Percentiles rank a stretch among this genome's conserved stretches.
Conservation (phyloP, 2,113 vertebrate genomes). For the Orycteropus afer region DNA sequence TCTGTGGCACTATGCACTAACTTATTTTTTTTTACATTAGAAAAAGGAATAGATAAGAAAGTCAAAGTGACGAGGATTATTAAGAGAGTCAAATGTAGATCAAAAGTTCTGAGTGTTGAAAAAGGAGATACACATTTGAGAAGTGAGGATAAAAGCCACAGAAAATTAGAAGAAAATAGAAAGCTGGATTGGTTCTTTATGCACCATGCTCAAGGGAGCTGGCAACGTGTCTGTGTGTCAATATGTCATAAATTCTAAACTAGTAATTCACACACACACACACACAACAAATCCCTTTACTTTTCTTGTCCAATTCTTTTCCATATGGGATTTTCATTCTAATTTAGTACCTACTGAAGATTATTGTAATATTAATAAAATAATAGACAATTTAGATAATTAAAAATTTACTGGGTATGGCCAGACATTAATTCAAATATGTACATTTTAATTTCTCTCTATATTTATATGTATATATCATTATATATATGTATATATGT, state of each 20-base stretch:
- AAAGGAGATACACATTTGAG: background rate
- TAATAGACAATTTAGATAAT: background rate
- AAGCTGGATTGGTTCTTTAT: background rate
- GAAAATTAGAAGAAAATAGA: background rate
- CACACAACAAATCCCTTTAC: background rate
- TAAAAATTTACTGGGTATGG: background rate
- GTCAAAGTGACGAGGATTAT: background rate
- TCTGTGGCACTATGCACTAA: background rate
- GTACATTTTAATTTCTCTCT: background rate
- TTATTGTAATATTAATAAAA: background rate
- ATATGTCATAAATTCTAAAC: background rate
- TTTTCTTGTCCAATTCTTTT: background rate
- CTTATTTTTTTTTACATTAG: background rate
- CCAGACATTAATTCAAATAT: background rate
- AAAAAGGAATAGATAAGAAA: background rate
- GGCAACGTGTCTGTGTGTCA: background rate
- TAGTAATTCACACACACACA: background rate
- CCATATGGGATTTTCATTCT: background rate
- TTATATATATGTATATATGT: no score
- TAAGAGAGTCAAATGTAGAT: background rate
- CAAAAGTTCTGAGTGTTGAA: background rate
- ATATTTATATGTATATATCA: no score
- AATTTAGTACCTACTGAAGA: background rate
- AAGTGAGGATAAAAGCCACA: background rate
- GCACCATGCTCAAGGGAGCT: background rate